Evolutionary conservation across 2,113 vertebrate species (phyloP).

Genomic region (Corythornis cristatus): DNA sequence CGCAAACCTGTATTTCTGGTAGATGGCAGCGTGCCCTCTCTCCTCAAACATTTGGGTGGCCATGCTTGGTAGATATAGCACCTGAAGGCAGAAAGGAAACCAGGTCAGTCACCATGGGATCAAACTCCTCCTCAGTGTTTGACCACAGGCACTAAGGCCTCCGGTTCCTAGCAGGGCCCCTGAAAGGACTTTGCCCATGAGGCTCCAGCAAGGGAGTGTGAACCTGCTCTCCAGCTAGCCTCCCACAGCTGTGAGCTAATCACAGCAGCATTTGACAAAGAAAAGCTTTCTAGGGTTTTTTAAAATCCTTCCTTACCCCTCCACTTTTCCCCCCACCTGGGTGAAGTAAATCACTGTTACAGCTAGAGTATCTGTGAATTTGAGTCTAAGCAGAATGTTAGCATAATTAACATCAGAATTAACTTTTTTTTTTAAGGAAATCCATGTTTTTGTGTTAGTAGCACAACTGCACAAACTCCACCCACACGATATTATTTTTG

Average conservation of each 20-base stretch:
- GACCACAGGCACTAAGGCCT: accelerated
- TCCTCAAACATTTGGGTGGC: constrained; percentile 78
- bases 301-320: neutral
- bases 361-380: neutral
- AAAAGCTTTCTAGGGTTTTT: neutral
- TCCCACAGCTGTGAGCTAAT: neutral
- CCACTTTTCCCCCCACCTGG: neutral
- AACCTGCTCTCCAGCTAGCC: neutral
- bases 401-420: neutral
- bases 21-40: constrained; percentile 75
- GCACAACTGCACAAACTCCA: neutral
- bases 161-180: neutral
- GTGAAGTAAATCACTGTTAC: neutral
- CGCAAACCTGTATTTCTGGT: constrained; percentile 79
- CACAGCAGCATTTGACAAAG: accelerated
- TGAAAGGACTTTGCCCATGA: neutral
- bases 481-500: accelerated
- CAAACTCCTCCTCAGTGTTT: neutral
- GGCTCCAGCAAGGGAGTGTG: accelerated
- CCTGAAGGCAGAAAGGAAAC: neutral
- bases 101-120: accelerated
- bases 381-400: neutral
- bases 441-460: accelerated
- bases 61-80: constrained; percentile 44
- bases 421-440: neutral